Evolutionary conservation across 2,888 invertebrate genomes (phyloP), one percentile per base, ranked within the genome.

Genomic region (Ceraclea dissimilis): DNA sequence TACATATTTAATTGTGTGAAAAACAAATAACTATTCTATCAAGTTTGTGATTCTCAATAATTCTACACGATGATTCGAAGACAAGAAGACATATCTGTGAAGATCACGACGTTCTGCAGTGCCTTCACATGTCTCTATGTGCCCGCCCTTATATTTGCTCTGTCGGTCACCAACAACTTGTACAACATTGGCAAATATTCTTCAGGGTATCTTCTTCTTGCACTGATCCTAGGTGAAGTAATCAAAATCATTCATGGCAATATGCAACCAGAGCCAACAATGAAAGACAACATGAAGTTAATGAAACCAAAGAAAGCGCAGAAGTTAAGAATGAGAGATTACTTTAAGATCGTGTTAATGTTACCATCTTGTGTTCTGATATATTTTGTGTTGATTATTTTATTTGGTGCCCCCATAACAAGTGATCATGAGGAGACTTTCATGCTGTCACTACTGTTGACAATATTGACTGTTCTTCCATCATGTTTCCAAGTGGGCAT

Each of bases 341-440:
- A 77, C 8, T 58, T 80, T 6, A 84, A 81, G 66, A 75, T 77
- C 55, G 58, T 72, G 1, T 62, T 78, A 4, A 72, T 78, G 48
- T 65, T 80, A 1, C 61, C 78, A 1, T 67, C 76, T 22, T 73
- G 79, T 21, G 72, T 76, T 43, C 68, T 74, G 39, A 66, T 79
- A 54, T 85, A 80, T 66, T 85, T 84, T 63, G 60, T 80, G 2
- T 71, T 80, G 4, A 80, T 84, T 17, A 79, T 88, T 50, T 64
- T 87, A 50, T 86, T 86, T 63, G 87, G 88, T 34, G 87, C 86
- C 1, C 84, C 86, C 2, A 68, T 84, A 4, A 67, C 82, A 46
- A 79, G 78, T 8, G 75, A 80, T 57, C 80, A 82, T 39, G 83
- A 86, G 65, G 83, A 85, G 69, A 88, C 87, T 0, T 71, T 83